These are phyloP conservation scores for Hydrotaea cyrtoneurina DNA, from an alignment of 2,888 invertebrate species.

Conservation along the genomic window DNA sequence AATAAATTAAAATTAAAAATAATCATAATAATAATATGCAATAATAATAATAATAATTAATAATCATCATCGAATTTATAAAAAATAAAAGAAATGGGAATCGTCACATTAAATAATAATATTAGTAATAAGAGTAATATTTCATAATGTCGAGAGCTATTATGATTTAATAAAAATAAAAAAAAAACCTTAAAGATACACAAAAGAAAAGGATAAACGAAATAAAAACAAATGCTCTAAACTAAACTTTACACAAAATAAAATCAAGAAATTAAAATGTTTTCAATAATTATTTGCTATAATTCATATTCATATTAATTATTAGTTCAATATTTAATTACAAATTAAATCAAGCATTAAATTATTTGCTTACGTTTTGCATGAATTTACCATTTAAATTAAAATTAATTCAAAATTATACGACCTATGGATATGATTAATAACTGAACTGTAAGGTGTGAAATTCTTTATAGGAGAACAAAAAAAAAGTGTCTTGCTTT, in stretches of 20 bases:
- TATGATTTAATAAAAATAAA: constrained; percentile 20
- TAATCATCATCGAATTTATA: background rate
- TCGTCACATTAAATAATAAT: background rate
- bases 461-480: too few relatives aligned
- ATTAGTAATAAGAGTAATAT: background rate
- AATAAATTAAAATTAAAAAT: constrained; percentile 57
- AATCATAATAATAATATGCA: constrained; percentile 15
- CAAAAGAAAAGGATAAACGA: too few relatives aligned
- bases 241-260: constrained; percentile 52
- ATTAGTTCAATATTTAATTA: background rate
- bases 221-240: constrained; percentile 49
- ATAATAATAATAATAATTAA: constrained; percentile 17
- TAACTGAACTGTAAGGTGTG: too few relatives aligned
- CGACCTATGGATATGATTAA: too few relatives aligned
- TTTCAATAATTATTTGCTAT: background rate
- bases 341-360: background rate
- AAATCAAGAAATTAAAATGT: background rate
- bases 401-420: too few relatives aligned
- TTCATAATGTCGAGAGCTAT: background rate
- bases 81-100: background rate
- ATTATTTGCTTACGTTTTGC: background rate
- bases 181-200: constrained; percentile 31
- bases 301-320: background rate
- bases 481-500: too few relatives aligned
- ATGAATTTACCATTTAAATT: background rate